phyloP scores from a whole-genome alignment of 1,140 invertebrate genomes.

The Ptiloglossa arizonensis region DNA sequence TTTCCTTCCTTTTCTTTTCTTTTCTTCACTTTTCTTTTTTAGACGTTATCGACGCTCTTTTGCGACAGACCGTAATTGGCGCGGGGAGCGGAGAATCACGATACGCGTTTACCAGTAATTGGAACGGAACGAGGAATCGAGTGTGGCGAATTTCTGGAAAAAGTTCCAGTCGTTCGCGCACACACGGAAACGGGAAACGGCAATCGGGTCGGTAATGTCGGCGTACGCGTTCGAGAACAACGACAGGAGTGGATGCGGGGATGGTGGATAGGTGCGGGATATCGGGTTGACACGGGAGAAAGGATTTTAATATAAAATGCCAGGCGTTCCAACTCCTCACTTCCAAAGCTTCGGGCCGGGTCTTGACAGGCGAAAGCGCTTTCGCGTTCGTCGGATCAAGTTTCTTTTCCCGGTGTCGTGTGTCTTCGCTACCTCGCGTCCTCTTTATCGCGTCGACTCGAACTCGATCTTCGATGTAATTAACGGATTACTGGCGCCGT shows the following conservation, averaged over 20 bases:
- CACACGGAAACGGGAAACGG: constrained; percentile 9
- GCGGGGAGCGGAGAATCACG: too few species aligned
- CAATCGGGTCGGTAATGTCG: constrained; percentile 17
- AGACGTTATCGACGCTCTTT: too few species aligned
- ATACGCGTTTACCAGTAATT: not conserved
- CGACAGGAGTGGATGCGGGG: not conserved
- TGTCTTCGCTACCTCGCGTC: constrained; percentile 5
- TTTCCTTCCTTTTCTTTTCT: too few species aligned
- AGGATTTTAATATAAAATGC: constrained; percentile 74
- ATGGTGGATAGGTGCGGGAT: not conserved
- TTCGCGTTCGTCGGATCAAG: constrained; percentile 20
- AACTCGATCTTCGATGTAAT: constrained; percentile 16
- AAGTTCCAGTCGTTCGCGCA: not conserved
- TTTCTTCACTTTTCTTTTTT: too few species aligned
- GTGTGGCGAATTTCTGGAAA: constrained; percentile 32
- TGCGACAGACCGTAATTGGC: too few species aligned
- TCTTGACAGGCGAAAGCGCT: constrained; percentile 22
- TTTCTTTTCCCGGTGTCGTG: constrained; percentile 31
- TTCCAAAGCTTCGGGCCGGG: constrained; percentile 36
- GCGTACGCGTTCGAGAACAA: constrained; percentile 17
- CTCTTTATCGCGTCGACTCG: not conserved
- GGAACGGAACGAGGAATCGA: not conserved
- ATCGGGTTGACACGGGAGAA: constrained; percentile 46
- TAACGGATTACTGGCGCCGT: constrained; percentile 7
- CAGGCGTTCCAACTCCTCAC: constrained; percentile 53